Conservation (phyloP, 1,140 invertebrate species). For the Diabrotica virgifera region DNA sequence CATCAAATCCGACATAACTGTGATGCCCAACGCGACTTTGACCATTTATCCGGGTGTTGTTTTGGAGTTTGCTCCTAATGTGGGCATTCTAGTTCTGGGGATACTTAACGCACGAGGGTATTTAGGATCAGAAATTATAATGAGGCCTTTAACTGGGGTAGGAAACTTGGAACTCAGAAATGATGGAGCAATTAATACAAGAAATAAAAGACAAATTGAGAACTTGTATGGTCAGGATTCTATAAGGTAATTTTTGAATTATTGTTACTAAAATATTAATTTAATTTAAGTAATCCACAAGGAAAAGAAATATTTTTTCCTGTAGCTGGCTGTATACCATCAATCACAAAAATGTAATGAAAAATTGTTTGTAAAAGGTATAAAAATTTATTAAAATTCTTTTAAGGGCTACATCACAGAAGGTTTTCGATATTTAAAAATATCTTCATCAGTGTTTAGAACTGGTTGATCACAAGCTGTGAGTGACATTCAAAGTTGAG, state of each 20-base stretch:
- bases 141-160: constrained; percentile 64
- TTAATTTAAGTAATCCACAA: too few relatives aligned
- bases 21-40: constrained; percentile 90
- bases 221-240: constrained; percentile 48
- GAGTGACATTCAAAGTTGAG: too few relatives aligned
- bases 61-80: constrained; percentile 93
- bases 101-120: constrained; percentile 82
- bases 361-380: too few relatives aligned
- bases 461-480: too few relatives aligned
- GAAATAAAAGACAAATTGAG: constrained; percentile 52
- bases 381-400: too few relatives aligned
- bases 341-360: too few relatives aligned
- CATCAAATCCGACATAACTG: constrained; percentile 88
- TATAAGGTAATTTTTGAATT: constrained; percentile 50
- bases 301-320: too few relatives aligned
- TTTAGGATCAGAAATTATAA: constrained; percentile 74
- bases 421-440: too few relatives aligned
- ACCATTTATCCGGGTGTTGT: constrained; percentile 86
- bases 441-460: too few relatives aligned
- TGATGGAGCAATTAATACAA: constrained; percentile 25
- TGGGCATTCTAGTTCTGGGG: constrained; percentile 95
- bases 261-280: too few relatives aligned
- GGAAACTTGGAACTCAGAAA: constrained; percentile 48
- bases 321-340: too few relatives aligned
- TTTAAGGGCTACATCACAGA: too few relatives aligned